Evolutionary conservation across 2,797 vertebrate species (phyloP).

Genomic region (Perodicticus potto): DNA sequence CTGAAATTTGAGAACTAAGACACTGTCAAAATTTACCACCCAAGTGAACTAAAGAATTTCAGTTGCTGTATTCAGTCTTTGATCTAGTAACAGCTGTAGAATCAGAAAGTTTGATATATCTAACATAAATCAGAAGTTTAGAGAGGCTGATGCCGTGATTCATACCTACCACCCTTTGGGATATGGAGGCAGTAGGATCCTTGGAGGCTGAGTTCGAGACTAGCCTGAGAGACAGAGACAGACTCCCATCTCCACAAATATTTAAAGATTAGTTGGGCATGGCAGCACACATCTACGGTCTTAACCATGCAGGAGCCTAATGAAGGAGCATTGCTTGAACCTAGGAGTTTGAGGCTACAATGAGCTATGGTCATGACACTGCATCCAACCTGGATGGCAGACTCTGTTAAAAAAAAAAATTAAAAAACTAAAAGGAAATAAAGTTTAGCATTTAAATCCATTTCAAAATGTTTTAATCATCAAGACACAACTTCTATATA

Average conservation of each 20-base stretch:
- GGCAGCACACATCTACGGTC: too few species aligned
- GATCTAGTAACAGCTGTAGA: not conserved
- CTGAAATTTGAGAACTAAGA: not conserved
- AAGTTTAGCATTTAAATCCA: not conserved
- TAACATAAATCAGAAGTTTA: not conserved
- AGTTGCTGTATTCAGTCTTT: not conserved
- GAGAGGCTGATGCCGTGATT: not conserved
- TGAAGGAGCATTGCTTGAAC: not conserved
- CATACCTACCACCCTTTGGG: not conserved
- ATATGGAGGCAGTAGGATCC: not conserved
- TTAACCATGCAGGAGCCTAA: not conserved
- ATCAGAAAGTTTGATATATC: not conserved
- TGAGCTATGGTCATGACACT: not conserved
- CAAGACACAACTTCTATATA: not conserved
- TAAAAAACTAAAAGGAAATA: not conserved
- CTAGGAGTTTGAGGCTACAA: not conserved
- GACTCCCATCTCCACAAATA: not conserved
- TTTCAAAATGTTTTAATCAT: not conserved
- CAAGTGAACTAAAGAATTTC: not conserved
- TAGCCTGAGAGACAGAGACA: not conserved
- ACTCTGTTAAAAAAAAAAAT: not conserved
- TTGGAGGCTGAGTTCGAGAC: not conserved
- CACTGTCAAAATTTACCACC: not conserved
- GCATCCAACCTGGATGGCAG: not conserved
- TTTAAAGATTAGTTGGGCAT: not conserved